phyloP scores from a whole-genome alignment of 2,797 vertebrate genomes.

The Enteromius afrohamiltoni region DNA sequence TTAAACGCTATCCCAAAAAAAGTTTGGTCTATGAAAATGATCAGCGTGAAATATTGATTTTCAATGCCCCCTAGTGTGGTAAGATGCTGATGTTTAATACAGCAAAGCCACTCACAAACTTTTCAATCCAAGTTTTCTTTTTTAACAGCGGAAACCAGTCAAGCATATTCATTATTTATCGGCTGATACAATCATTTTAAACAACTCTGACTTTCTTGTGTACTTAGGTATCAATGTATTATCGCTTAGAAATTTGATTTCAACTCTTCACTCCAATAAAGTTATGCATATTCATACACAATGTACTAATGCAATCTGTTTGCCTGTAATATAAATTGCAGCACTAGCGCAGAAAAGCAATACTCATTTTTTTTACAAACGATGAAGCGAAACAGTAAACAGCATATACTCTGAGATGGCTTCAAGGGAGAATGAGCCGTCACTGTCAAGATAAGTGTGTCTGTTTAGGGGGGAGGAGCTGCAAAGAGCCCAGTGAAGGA shows the following conservation, averaged over 20 bases:
- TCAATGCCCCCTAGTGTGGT: constrained; percentile 49
- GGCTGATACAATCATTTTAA: background rate
- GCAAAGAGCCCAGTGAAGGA: constrained; percentile 54
- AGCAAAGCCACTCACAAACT: background rate
- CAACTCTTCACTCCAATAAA: background rate
- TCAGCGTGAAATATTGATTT: constrained; percentile 53
- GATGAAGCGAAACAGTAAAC: constrained; percentile 9
- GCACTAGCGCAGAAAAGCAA: background rate
- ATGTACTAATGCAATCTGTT: background rate
- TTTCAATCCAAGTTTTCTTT: background rate
- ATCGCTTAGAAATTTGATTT: constrained; percentile 10
- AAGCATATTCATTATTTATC: background rate
- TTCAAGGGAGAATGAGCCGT: constrained; percentile 60
- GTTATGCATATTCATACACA: background rate
- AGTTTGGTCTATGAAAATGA: constrained; percentile 24
- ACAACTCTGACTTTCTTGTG: background rate
- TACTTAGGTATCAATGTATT: background rate
- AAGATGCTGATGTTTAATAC: constrained; percentile 34
- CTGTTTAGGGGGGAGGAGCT: constrained; percentile 49
- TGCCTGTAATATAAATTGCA: background rate
- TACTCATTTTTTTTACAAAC: background rate
- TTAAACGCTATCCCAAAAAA: background rate
- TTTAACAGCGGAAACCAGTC: background rate
- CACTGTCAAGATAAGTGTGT: constrained; percentile 63
- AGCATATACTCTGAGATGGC: constrained; percentile 48